These are phyloP conservation scores for Ylistrum balloti DNA, from an alignment of 1,140 invertebrate genomes.

Conservation along the genomic window DNA sequence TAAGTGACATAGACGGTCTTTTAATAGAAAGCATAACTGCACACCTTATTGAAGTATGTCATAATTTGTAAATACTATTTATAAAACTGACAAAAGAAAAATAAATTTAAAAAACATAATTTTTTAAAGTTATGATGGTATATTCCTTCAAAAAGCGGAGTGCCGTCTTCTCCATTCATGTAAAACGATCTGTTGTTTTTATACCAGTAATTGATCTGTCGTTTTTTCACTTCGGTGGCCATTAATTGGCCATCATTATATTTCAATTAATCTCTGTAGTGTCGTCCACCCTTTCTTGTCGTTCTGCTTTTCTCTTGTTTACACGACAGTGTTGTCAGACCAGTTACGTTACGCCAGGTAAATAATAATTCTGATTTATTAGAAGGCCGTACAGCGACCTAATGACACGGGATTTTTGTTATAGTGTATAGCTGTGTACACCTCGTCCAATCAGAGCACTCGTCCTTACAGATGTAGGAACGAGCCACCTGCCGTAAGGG, in stretches of 20 bases:
- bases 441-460: neutral
- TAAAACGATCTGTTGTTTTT: too few species aligned
- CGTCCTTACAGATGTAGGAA: slow-evolving; percentile 9
- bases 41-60: too few species aligned
- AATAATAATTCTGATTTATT: slow-evolving; percentile 30
- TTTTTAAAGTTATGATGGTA: too few species aligned
- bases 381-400: neutral
- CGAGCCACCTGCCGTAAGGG: slow-evolving; percentile 11
- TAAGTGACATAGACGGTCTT: too few species aligned
- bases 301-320: slow-evolving; percentile 8
- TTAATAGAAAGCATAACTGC: too few species aligned
- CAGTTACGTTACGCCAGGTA: slow-evolving; percentile 24
- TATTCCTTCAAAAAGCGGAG: too few species aligned
- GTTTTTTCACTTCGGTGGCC: neutral
- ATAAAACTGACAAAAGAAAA: too few species aligned
- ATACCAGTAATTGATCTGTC: neutral
- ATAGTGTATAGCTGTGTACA: slow-evolving; percentile 8
- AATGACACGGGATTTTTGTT: neutral
- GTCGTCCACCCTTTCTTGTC: neutral
- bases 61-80: too few species aligned
- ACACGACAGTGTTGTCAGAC: neutral
- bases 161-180: too few species aligned
- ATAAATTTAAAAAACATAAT: too few species aligned
- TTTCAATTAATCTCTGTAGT: neutral
- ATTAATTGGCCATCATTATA: slow-evolving; percentile 21